Evolutionary conservation across 2,113 vertebrate genomes (phyloP).

Genomic region (Sphaerodactylus townsendi): DNA sequence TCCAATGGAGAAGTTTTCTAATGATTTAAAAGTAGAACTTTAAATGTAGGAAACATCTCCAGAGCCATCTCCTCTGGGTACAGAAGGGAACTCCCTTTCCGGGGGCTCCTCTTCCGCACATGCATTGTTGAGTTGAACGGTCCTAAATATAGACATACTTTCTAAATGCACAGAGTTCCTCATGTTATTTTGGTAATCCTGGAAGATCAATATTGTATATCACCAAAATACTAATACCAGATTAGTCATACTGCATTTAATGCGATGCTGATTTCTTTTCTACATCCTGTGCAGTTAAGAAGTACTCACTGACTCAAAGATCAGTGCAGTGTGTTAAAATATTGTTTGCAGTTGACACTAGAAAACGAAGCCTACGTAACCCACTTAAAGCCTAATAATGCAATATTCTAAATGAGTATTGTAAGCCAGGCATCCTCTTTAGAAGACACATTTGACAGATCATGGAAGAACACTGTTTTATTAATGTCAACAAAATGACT

Average conservation of each 20-base stretch:
- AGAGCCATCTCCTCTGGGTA: neutral
- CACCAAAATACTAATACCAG: neutral
- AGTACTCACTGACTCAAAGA: neutral
- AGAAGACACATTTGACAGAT: slow-evolving; percentile 17
- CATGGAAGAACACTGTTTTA: neutral
- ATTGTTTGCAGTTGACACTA: neutral
- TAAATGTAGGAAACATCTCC: too few relatives aligned
- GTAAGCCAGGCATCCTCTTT: neutral
- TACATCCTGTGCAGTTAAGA: neutral
- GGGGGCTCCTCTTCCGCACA: neutral
- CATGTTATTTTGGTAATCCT: neutral
- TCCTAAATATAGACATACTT: neutral
- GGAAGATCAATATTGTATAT: neutral
- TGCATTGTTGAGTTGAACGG: neutral
- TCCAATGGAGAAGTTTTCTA: too few relatives aligned
- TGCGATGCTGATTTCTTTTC: neutral
- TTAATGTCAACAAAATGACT: slow-evolving; percentile 3
- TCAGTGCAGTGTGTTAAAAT: slow-evolving; percentile 24
- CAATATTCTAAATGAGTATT: neutral
- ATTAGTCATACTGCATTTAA: neutral
- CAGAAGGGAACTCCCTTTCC: too few relatives aligned
- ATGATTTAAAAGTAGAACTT: too few relatives aligned
- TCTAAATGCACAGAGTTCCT: neutral
- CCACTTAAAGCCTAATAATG: neutral
- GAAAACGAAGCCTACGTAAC: neutral